Percentiles rank a stretch among this genome's conserved stretches.
Evolutionary conservation across 2,888 invertebrate genomes (phyloP).

Genomic region (Quadriops clusia): DNA sequence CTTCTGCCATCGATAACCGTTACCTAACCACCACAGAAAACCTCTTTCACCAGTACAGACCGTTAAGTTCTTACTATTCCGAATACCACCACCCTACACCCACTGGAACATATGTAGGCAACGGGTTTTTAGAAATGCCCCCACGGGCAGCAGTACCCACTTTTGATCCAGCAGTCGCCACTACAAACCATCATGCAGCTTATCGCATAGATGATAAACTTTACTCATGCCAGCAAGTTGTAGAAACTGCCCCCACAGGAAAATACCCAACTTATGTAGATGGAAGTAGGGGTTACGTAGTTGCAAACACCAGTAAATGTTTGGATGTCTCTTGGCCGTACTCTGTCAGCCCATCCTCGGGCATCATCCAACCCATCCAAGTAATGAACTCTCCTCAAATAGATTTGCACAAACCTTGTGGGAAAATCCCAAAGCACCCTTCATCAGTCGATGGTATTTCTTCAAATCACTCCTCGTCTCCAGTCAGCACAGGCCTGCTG

Average conservation of each 20-base stretch:
- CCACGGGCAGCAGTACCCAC: conserved; percentile 50
- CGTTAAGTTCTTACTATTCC: conserved; percentile 72
- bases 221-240: conserved; percentile 48
- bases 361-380: conserved; percentile 38
- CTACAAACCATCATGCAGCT: conserved; percentile 36
- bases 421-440: conserved; percentile 30
- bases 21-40: conserved; percentile 71
- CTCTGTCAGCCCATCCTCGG: conserved; percentile 38
- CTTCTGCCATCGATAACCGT: conserved; percentile 41
- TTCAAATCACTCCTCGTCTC: conserved; percentile 49
- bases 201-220: conserved; percentile 44
- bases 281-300: conserved; percentile 42
- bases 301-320: conserved; percentile 37
- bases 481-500: conserved; percentile 45
- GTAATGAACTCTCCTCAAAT: conserved; percentile 30
- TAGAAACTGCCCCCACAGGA: conserved; percentile 46
- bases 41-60: conserved; percentile 80
- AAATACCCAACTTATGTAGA: conserved; percentile 49
- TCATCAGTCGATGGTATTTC: conserved; percentile 41
- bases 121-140: conserved; percentile 72
- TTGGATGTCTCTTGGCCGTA: conserved; percentile 40
- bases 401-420: conserved; percentile 26
- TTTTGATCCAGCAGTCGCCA: conserved; percentile 40
- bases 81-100: conserved; percentile 63
- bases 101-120: conserved; percentile 55